Base-by-base conservation (phyloP, 2,888 invertebrate genomes). In the Acanthopleura granulata region DNA sequence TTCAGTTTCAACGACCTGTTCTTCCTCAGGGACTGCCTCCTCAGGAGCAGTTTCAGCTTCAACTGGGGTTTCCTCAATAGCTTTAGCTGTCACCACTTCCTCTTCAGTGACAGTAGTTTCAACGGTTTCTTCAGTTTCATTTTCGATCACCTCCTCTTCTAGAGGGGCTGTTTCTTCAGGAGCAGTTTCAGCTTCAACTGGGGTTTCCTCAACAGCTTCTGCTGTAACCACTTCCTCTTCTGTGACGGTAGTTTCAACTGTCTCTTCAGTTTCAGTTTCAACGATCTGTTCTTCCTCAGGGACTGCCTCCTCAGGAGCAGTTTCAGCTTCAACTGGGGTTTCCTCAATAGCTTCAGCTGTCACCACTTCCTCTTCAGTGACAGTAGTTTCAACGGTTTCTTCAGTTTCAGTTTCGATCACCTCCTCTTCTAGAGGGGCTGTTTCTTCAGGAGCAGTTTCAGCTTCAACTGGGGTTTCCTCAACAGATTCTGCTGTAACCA, bases 31-130 rank as follows among this genome's bases (percentile, higher is more conserved):
- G 15, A 22, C 15, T n/a, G 15, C 62, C 22, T 62, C 62, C 25
- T 62, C 62, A 62, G 62, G 62, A n/a, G 62, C 62, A 62, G 25
- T 22, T 62, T 62, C 62, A n/a, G 62, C 22, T 22, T 62, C 62
- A 15, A 22, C 62, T 18, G 62, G 62, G 14, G 12, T 62, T 62
- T 62, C 62, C 22, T 12, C 11, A 22, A 62, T 62, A n/a, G 25
- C 66, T 25, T 66, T 27, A 66, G 66, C 25, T 16, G 66, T 27
- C 16, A 66, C 66, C 6, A 12, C 22, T 27, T 66, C 66, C 29
- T 66, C 66, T 27, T 66, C 66, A 12, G 66, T 25, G 25, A 66
- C 25, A 6, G 18, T 25, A 22, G 29, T 18, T 66, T 66, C 22
- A 27, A 25, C 66, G 6, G 22, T 16, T 66, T 66, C 66, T 25